Base-by-base conservation (phyloP, 2,888 invertebrate species). In the Protodeltote pygarga region DNA sequence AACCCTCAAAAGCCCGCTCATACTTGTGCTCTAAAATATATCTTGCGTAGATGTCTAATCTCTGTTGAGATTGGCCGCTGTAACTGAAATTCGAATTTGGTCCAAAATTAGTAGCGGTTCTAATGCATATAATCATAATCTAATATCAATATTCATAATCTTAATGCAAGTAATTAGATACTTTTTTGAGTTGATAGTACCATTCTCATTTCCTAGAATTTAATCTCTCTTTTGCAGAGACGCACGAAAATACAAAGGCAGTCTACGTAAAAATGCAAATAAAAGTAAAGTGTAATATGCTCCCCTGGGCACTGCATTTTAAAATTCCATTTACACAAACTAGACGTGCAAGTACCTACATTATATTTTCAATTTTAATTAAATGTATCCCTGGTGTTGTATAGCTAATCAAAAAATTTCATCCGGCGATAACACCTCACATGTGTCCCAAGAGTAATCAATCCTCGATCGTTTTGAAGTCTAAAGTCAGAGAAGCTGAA, bases 321-420 rank as follows among this genome's bases (percentile, higher is more conserved):
- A 15, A 48, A 53, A 54, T 50, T 47, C 25, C 8, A 41, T 55
- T 59, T 41, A 15, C 10, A 38, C 37, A 61, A 48, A 46, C 42
- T 49, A 47, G 32, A 31, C 19, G 11, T 34, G 8, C 23, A 42
- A 19, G 31, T 47, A 27, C 10, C 37, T 37, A n/a, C n/a, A n/a
- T n/a, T n/a, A n/a, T 25, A 19, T 13, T 47, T 50, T 47, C 14
- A 57, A 34, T 57, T 57, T 47, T 65, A 42, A 65, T 61, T 47
- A 53, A 64, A 41, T 44, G 52, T 38, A 15, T 17, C 40, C 31
- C 14, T 39, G 19, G 25, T 53, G 34, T 48, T 61, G 28, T 65
- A 65, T 47, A 49, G 32, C 59, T 67, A 65, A 66, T 65, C 67
- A 66, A 61, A 65, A 64, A 70, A 65, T 67, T 65, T 69, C 65